phyloP scores from a whole-genome alignment of 30 jellyfish, hydroid and myxozoan genomes.

The Cassiopea andromeda region DNA sequence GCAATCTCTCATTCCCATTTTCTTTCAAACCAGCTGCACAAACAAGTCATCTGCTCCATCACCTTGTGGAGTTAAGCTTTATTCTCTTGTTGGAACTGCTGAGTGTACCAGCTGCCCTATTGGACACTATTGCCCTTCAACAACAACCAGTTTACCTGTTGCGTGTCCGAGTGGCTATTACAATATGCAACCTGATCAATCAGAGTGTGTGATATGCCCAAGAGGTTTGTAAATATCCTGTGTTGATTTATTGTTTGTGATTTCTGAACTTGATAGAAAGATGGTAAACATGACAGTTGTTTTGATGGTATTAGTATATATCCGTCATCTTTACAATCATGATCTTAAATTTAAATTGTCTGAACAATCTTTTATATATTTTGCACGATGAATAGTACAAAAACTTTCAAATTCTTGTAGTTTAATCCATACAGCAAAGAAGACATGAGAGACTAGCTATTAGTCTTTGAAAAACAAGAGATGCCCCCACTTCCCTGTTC shows the following conservation, averaged over 20 bases:
- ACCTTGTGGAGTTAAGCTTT: constrained; percentile 68
- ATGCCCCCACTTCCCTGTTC: too few species aligned
- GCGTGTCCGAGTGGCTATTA: constrained; percentile 81
- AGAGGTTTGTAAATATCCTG: constrained; percentile 58
- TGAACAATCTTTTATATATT: too few species aligned
- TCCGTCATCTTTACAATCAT: too few species aligned
- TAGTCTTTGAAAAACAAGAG: too few species aligned
- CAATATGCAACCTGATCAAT: constrained; percentile 23
- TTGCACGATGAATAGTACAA: too few species aligned
- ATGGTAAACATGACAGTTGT: too few species aligned
- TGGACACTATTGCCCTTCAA: constrained; percentile 85
- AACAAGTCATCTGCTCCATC: constrained; percentile 71
- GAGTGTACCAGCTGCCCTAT: constrained; percentile 72
- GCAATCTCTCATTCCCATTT: not conserved
- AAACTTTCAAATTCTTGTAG: too few species aligned
- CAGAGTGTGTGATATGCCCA: constrained; percentile 83
- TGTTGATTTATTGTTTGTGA: not conserved
- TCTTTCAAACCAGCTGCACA: constrained; percentile 59
- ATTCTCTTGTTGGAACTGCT: constrained; percentile 73
- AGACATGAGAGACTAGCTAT: too few species aligned
- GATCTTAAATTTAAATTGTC: too few species aligned
- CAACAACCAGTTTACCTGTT: constrained; percentile 65
- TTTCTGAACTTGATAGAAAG: too few species aligned
- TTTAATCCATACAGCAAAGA: too few species aligned
- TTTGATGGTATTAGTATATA: too few species aligned